A percentile compares a stretch with the other conserved stretches of the same genome.
Evolutionary conservation across 23 tunicate genomes (phyloP).

Genomic region (Styela clava): DNA sequence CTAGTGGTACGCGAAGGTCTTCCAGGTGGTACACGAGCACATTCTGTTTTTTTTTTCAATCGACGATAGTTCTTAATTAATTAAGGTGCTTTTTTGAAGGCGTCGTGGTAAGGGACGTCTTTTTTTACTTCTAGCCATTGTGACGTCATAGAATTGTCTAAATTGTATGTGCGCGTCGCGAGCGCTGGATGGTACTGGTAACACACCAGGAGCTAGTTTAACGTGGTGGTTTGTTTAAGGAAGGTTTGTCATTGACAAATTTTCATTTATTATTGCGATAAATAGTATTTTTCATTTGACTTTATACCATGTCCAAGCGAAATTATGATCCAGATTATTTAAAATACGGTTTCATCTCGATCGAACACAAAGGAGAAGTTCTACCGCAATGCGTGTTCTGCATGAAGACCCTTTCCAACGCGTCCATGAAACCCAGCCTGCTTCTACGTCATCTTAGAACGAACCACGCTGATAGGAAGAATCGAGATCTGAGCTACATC

Average conservation of each 20-base stretch:
- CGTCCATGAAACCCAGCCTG: constrained; percentile 11
- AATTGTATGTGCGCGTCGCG: not conserved
- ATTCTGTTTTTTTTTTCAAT: too few species aligned
- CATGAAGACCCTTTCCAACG: constrained; percentile 6
- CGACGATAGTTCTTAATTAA: too few species aligned
- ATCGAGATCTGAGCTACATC: too few species aligned
- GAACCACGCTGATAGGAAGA: too few species aligned
- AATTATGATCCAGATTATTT: constrained; percentile 2
- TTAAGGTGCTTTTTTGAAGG: too few species aligned
- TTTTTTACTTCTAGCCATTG: not conserved
- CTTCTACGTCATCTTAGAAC: too few species aligned
- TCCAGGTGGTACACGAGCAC: too few species aligned
- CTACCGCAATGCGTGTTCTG: constrained; percentile 1
- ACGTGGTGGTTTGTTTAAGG: constrained; percentile 2
- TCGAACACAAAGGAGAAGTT: constrained; percentile 3
- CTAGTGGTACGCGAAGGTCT: too few species aligned
- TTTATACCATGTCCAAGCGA: constrained; percentile 5
- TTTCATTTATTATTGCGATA: not conserved
- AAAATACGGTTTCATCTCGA: not conserved
- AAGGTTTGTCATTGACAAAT: not conserved
- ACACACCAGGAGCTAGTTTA: not conserved
- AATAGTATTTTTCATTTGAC: not conserved
- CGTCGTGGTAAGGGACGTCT: constrained; percentile 3
- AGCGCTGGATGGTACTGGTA: constrained; percentile 1
- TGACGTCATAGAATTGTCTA: too few species aligned